Conservation (phyloP, 1,140 invertebrate species). For the Penaeus japonicus region DNA sequence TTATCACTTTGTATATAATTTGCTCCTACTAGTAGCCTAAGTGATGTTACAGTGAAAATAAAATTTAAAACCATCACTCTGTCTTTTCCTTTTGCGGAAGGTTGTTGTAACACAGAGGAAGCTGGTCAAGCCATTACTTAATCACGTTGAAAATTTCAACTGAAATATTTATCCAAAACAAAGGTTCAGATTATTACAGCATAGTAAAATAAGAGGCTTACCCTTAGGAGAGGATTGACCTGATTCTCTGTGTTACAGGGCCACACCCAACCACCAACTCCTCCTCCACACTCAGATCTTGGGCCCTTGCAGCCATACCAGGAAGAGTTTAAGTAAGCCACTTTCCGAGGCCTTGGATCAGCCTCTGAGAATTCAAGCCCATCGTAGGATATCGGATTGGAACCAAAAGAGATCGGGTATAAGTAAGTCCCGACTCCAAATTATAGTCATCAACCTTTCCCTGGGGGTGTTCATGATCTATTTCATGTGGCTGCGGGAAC, state of each 20-base stretch:
- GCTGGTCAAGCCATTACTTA: neutral
- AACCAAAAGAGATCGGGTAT: neutral
- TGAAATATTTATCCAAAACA: neutral
- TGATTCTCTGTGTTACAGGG: conserved; percentile 37
- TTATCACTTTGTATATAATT: too few species aligned
- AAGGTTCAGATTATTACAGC: neutral
- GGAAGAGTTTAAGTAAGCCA: too few species aligned
- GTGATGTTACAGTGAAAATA: too few species aligned
- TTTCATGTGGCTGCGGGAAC: conserved; percentile 35
- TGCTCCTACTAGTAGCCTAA: too few species aligned
- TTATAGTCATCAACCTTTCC: conserved; percentile 6
- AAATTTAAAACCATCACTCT: too few species aligned
- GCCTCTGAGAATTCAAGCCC: neutral
- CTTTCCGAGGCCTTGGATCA: too few species aligned
- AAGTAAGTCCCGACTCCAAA: neutral
- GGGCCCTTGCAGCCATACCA: too few species aligned
- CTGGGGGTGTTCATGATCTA: conserved; percentile 25
- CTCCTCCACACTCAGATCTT: too few species aligned
- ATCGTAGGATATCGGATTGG: neutral
- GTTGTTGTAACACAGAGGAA: too few species aligned
- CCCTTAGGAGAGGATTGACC: neutral
- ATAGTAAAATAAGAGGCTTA: neutral
- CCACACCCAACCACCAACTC: neutral
- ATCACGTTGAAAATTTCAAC: too few species aligned
- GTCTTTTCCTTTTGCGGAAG: too few species aligned